Evolutionary conservation across 2,113 vertebrate genomes (phyloP).

Genomic region (Vulpes ferrilata): DNA sequence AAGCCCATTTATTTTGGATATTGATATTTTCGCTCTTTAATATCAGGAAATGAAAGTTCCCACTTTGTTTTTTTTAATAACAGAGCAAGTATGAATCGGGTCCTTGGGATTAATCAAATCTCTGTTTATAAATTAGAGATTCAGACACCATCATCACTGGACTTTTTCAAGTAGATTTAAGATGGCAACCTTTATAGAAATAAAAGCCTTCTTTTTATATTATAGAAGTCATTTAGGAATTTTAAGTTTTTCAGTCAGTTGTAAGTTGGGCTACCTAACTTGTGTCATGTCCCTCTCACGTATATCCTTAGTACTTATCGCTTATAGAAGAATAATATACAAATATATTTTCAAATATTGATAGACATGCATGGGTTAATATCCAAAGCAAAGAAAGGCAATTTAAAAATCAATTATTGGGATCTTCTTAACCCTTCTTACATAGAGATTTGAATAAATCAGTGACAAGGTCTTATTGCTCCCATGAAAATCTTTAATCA

Average conservation of each 20-base stretch:
- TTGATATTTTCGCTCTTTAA: conserved; percentile 22
- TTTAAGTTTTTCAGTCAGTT: conserved; percentile 24
- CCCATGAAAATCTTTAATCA: neutral
- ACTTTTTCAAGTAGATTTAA: conserved; percentile 37
- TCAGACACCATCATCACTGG: neutral
- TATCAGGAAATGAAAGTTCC: neutral
- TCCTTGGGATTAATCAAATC: conserved; percentile 4
- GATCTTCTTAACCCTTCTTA: neutral
- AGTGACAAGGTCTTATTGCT: neutral
- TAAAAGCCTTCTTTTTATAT: neutral
- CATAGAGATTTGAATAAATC: conserved; percentile 50
- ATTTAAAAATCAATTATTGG: conserved; percentile 35
- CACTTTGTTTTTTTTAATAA: conserved; percentile 40
- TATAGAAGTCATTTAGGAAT: neutral
- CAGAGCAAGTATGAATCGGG: neutral
- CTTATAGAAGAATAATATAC: neutral
- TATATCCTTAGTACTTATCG: conserved; percentile 36
- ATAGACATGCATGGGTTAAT: conserved; percentile 27
- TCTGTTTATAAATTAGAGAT: neutral
- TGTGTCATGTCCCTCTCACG: neutral
- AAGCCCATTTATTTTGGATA: conserved; percentile 16
- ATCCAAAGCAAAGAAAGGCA: conserved; percentile 37
- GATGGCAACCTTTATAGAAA: neutral
- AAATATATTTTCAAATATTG: conserved; percentile 16
- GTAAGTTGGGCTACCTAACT: conserved; percentile 1